phyloP scores from a whole-genome alignment of 2,113 vertebrate species.

The Sylvia atricapilla region DNA sequence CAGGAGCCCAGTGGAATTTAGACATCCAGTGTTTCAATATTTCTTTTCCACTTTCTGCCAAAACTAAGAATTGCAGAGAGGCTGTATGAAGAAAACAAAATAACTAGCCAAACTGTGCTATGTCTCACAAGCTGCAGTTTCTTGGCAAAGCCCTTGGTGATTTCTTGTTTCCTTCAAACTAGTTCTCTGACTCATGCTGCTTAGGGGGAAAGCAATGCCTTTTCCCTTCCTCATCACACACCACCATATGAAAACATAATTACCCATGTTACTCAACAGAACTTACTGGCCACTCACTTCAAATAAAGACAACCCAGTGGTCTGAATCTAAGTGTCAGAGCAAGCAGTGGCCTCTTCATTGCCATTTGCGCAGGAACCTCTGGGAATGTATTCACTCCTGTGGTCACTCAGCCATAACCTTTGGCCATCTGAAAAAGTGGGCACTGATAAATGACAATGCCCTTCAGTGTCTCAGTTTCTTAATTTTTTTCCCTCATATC shows the following conservation, averaged over 20 bases:
- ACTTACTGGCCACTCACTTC: not conserved
- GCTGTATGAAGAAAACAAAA: not conserved
- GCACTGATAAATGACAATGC: not conserved
- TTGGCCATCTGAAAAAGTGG: not conserved
- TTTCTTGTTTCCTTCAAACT: not conserved
- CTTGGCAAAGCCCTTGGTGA: not conserved
- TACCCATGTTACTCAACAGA: not conserved
- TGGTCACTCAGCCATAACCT: fast-evolving
- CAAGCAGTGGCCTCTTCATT: not conserved
- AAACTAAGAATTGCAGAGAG: not conserved
- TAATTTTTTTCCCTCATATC: not conserved
- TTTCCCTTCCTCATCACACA: not conserved
- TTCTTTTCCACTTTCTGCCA: not conserved
- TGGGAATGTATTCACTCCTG: not conserved
- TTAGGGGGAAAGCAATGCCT: not conserved
- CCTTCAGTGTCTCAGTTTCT: not conserved
- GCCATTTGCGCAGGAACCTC: not conserved
- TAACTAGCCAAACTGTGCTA: not conserved
- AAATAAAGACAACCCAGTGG: not conserved
- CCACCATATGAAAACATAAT: not conserved
- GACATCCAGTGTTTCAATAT: not conserved
- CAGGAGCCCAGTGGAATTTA: not conserved
- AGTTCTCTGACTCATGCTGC: not conserved
- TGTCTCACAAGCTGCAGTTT: not conserved
- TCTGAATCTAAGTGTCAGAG: not conserved